Evolutionary conservation across 2,113 vertebrate species (phyloP), one percentile per base, ranked within the genome.

Genomic region (Agelaius phoeniceus): DNA sequence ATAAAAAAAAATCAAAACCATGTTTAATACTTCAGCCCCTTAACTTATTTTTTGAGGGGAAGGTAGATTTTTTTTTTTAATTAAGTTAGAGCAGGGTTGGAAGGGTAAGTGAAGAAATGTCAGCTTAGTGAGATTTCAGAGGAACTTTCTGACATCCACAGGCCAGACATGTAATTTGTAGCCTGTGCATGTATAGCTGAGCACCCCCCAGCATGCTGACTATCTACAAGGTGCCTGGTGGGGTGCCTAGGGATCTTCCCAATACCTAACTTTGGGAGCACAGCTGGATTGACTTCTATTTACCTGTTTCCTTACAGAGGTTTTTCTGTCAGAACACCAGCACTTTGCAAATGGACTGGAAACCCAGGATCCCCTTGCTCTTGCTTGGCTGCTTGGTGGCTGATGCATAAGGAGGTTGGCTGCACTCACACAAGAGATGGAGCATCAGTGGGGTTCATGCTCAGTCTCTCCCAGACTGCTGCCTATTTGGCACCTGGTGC

Each of bases 81-180:
- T n/a, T 31, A 91, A 75, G 22, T 44, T 75, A 73, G 24, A 79
- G 15, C 5, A 55, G 41, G 10, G 6, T 44, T 84, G 61, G 63
- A 94, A 90, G 43, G 28, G 28, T 89, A 89, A 58, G 28, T 84
- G 62, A 96, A 91, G 81, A 96, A 94, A 67, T 87, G 90, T 85
- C 71, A 81, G 46, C 68, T 58, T 67, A 46, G 22, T n/a, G 13
- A 33, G 66, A 61, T 89, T 96, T 94, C 77, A 83, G 76, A 94
- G 61, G 41, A 86, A 28, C 23, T 81, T 73, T 76, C 49, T 92
- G 85, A 71, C 43, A 61, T 31, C 28, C 43, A 51, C 16, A 63
- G 26, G 39, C 28, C n/a, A 69, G 26, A 30, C 0, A 2, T 4
- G 8, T 23, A 3, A 44, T 62, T 27, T 13, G 18, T 46, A 41